Percentiles rank a stretch among this genome's conserved stretches.
Evolutionary conservation across 2,888 invertebrate species (phyloP).

Genomic region (Tupiocoris notatus): DNA sequence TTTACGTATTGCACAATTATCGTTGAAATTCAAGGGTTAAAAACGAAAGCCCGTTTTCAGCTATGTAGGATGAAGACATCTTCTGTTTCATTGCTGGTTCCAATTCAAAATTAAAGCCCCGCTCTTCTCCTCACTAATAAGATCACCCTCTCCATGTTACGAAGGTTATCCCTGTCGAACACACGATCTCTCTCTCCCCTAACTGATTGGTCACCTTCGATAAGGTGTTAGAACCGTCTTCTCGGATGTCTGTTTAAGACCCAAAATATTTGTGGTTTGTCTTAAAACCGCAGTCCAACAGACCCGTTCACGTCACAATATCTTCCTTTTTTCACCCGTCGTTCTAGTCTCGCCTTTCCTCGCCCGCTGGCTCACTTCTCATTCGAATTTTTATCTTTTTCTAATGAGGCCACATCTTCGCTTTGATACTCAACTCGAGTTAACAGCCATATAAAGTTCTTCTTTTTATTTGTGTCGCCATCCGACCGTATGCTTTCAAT

Average conservation of each 20-base stretch:
- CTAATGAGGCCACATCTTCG: slow-evolving; percentile 20
- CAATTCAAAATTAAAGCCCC: no score
- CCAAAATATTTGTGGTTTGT: slow-evolving; percentile 21
- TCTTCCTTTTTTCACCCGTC: not conserved
- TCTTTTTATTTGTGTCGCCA: not conserved
- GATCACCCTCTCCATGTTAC: no score
- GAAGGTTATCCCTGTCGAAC: not conserved
- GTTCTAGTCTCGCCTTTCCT: not conserved
- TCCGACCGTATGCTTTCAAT: not conserved
- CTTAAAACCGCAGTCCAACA: slow-evolving; percentile 8
- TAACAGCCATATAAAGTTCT: slow-evolving; percentile 12
- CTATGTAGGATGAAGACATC: no score
- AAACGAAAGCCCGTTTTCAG: no score
- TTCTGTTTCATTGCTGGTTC: no score
- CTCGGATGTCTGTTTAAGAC: slow-evolving; percentile 21
- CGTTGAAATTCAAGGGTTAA: no score
- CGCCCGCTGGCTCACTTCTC: slow-evolving; percentile 9
- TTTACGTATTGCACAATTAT: no score
- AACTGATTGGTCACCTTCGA: slow-evolving; percentile 26
- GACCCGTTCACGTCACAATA: not conserved
- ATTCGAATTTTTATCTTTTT: slow-evolving; percentile 18
- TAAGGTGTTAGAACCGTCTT: slow-evolving; percentile 16
- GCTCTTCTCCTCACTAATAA: no score
- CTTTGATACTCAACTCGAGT: slow-evolving; percentile 3
- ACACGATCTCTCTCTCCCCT: not conserved